Evolutionary conservation across 2,113 vertebrate genomes (phyloP), one percentile per base, ranked within the genome.

Genomic region (Prunella fulvescens): DNA sequence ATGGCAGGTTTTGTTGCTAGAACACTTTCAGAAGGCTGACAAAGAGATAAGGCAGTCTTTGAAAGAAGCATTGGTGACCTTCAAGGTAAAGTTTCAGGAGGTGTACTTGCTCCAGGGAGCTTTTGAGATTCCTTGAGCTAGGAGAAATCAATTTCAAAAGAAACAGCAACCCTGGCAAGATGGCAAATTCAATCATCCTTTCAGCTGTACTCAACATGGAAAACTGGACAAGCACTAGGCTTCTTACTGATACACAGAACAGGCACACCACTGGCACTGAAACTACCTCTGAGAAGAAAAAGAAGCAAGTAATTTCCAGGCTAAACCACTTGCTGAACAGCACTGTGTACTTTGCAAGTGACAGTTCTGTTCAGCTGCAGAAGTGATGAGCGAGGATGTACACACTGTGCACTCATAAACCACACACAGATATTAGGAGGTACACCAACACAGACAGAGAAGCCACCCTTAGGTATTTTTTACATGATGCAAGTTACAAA

Each of bases 321-420:
- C 19, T 45, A 80, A 90, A 31, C 6, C 19, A 31, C 62, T n/a
- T 56, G 60, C 50, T 70, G 42, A 62, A 29, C 3, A 60, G n/a
- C 22, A 74, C 35, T 2, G 3, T 20, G 33, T 31, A 29, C 40
- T 76, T 69, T 45, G 57, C 53, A 90, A 48, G 22, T 22, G 48
- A 37, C 69, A 88, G 65, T 19, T 79, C 31, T 2, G 12, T 19
- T 79, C 12, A 29, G 57, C 6, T 64, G 70, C 44, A 64, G 13
- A 87, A 62, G n/a, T 3, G 28, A 50, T 0, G 1, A 76, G 15
- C 15, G 42, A 72, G 42, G 37, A 77, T 0, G 0, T 10, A 22
- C 33, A 14, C 0, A 3, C 14, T 31, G n/a, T 29, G 37, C 57
- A 44, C 17, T 15, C 20, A 48, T 9, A 72, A 81, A 67, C 12